Percentiles rank a stretch among this genome's conserved stretches.
phyloP scores from a whole-genome alignment of 2,113 vertebrate genomes.

The pig (Sus scrofa) region DNA sequence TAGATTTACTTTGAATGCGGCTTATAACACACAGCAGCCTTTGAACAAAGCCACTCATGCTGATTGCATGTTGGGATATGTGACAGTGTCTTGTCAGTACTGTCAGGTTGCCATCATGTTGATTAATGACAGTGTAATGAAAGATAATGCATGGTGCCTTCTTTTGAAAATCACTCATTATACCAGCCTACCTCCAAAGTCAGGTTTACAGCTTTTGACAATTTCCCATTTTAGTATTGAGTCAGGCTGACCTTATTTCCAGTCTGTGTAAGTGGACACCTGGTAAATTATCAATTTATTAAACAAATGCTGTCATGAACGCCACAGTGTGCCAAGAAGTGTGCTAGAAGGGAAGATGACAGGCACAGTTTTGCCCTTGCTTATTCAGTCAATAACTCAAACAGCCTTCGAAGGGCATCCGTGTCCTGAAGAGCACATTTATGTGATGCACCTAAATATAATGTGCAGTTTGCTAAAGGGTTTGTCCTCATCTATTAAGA shows the following conservation, averaged over 20 bases:
- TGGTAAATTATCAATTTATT: neutral
- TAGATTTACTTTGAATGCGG: constrained; percentile 33
- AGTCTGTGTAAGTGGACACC: constrained; percentile 12
- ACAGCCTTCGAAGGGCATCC: neutral
- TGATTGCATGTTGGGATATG: neutral
- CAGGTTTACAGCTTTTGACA: neutral
- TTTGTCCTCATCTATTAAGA: neutral
- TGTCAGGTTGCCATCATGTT: neutral
- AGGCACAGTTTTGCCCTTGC: neutral
- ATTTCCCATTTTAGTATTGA: neutral
- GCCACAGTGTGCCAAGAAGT: neutral
- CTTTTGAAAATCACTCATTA: constrained; percentile 8
- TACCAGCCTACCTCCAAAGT: neutral
- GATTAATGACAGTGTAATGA: neutral
- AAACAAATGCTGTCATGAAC: neutral
- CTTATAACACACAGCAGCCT: neutral
- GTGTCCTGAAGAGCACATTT: neutral
- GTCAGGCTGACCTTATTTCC: neutral
- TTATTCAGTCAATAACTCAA: neutral
- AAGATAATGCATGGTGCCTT: neutral
- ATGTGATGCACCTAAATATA: neutral
- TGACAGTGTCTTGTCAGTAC: neutral
- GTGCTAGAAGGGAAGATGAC: neutral
- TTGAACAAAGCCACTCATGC: neutral
- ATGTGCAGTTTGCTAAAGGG: neutral